Evolutionary conservation across 2,888 invertebrate species (phyloP).

Genomic region (Phortica magna): DNA sequence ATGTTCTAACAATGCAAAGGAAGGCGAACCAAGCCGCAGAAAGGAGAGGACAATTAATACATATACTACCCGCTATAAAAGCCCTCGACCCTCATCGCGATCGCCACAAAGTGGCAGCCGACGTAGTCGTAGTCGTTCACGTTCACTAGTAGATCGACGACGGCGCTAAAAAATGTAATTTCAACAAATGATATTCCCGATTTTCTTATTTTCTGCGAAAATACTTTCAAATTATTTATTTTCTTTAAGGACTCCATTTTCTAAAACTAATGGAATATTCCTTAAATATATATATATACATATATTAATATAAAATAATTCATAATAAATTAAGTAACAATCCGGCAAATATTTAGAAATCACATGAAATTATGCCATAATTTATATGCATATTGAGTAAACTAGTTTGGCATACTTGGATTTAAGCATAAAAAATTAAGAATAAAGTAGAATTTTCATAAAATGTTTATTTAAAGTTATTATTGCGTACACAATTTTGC

Average conservation of each 20-base stretch:
- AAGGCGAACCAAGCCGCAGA: not conserved
- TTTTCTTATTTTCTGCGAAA: constrained; percentile 27
- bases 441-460: not conserved
- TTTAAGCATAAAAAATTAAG: not conserved
- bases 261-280: constrained; percentile 9
- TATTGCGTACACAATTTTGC: not conserved
- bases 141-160: constrained; percentile 9
- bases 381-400: not conserved
- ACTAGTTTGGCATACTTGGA: constrained; percentile 4
- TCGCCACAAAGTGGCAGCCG: constrained; percentile 1
- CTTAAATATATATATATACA: not conserved
- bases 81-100: not conserved
- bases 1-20: constrained; percentile 10
- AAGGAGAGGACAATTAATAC: not conserved
- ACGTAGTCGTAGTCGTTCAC: constrained; percentile 4
- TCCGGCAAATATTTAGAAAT: too few species aligned
- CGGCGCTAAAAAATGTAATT: constrained; percentile 10
- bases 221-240: constrained; percentile 29
- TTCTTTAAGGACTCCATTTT: constrained; percentile 30
- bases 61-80: constrained; percentile 5
- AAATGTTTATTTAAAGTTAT: not conserved
- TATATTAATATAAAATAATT: not conserved
- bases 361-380: too few species aligned
- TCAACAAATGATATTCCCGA: not conserved
- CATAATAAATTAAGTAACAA: not conserved